Percentiles rank a stretch among this genome's conserved stretches.
These are phyloP conservation scores for Trissoscelio sp. DNA, from an alignment of 2,888 invertebrate species.

Conservation along the genomic window DNA sequence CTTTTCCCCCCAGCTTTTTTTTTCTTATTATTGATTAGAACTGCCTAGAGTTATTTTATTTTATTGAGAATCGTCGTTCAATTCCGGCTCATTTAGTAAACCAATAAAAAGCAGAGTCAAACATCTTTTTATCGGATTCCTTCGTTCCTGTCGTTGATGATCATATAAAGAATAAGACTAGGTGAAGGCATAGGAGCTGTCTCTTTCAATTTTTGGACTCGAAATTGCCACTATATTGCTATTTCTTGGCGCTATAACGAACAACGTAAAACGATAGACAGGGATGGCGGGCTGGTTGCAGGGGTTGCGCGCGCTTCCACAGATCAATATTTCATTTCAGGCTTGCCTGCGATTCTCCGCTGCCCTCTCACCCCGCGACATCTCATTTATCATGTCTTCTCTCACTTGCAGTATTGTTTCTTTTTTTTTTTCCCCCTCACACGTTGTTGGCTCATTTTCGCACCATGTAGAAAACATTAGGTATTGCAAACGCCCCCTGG, in stretches of 20 bases:
- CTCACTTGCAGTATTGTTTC: constrained; percentile 54
- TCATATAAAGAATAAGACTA: background rate
- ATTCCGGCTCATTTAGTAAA: background rate
- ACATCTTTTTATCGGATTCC: background rate
- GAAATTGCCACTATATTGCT: constrained; percentile 54
- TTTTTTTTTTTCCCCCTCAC: constrained; percentile 35
- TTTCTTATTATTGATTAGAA: background rate
- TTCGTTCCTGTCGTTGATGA: background rate
- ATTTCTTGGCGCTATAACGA: constrained; percentile 63
- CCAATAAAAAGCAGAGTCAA: background rate
- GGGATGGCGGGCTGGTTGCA: constrained; percentile 77
- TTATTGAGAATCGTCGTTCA: background rate
- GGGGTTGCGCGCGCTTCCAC: constrained; percentile 81
- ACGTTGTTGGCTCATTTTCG: constrained; percentile 37
- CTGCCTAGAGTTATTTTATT: background rate
- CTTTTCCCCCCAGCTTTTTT: background rate
- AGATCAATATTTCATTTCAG: constrained; percentile 83
- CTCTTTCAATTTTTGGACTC: constrained; percentile 25
- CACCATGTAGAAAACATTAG: constrained; percentile 42
- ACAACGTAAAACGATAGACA: constrained; percentile 76
- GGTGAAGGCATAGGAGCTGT: background rate
- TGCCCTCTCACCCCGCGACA: constrained; percentile 52
- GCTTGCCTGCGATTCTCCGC: constrained; percentile 74
- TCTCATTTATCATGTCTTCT: constrained; percentile 65
- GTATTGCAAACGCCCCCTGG: background rate